A percentile compares a stretch with the other conserved stretches of the same genome.
phyloP scores from a whole-genome alignment of 2,888 invertebrate species.

The Eremobia ochroleuca region DNA sequence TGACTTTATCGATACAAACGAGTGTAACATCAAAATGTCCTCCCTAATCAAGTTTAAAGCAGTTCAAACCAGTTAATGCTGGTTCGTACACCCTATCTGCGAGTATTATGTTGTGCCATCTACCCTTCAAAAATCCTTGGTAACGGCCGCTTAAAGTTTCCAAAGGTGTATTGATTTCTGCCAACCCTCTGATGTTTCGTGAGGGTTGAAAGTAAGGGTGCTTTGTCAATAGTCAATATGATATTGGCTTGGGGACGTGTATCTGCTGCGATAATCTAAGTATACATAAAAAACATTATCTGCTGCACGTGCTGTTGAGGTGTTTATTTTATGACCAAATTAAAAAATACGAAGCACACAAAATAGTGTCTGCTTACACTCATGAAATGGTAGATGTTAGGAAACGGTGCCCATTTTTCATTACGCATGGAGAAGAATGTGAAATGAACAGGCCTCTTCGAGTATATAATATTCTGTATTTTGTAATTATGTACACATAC shows the following conservation, averaged over 20 bases:
- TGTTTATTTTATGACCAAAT: conserved; percentile 30
- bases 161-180: conserved; percentile 87
- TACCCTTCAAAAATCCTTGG: conserved; percentile 79
- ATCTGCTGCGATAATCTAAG: conserved; percentile 38
- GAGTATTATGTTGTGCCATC: conserved; percentile 58
- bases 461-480: neutral
- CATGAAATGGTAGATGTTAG: neutral
- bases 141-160: conserved; percentile 84
- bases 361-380: neutral
- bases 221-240: conserved; percentile 74
- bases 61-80: conserved; percentile 63
- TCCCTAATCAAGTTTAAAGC: conserved; percentile 69
- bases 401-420: neutral
- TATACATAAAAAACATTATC: conserved; percentile 17
- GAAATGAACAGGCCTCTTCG: neutral
- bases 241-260: conserved; percentile 59
- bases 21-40: conserved; percentile 64
- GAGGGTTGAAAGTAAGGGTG: conserved; percentile 75
- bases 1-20: conserved; percentile 66
- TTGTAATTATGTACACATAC: neutral
- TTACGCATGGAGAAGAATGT: neutral
- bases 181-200: conserved; percentile 73
- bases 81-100: conserved; percentile 64
- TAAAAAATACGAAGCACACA: neutral
- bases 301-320: conserved; percentile 7